These are phyloP conservation scores for Orchesella cincta DNA, from an alignment of 1,140 invertebrate species.

Conservation along the genomic window DNA sequence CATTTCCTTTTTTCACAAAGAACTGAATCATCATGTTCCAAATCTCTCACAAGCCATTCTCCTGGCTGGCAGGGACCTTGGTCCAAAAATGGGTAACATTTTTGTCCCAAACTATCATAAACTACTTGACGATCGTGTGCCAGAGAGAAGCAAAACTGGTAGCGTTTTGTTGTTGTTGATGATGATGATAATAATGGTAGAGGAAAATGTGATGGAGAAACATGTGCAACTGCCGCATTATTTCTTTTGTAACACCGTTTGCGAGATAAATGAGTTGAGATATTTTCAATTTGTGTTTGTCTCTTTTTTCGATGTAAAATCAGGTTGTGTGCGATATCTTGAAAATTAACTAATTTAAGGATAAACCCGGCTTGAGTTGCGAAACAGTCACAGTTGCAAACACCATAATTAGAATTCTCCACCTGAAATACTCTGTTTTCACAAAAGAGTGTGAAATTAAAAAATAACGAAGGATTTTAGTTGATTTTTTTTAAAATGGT, in stretches of 20 bases:
- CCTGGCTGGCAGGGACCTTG: background rate
- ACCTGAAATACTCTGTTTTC: background rate
- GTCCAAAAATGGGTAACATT: background rate
- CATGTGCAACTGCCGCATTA: background rate
- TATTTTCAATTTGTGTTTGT: background rate
- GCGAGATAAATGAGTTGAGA: background rate
- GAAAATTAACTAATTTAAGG: too few species aligned
- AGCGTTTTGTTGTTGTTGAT: background rate
- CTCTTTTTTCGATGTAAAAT: background rate
- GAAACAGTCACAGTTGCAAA: constrained; percentile 22
- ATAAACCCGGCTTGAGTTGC: background rate
- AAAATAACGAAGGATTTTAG: too few species aligned
- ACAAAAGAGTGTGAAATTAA: too few species aligned
- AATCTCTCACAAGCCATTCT: background rate
- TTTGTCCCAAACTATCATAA: background rate
- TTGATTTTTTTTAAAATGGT: too few species aligned
- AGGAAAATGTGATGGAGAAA: background rate
- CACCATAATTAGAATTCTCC: background rate
- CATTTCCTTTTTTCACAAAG: background rate
- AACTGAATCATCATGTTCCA: background rate
- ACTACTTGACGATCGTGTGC: background rate
- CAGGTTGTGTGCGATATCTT: too few species aligned
- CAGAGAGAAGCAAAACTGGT: background rate
- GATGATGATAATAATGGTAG: background rate
- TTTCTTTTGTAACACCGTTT: background rate